Conservation (phyloP, 2,797 vertebrate species). For the Poecilia wingei region DNA sequence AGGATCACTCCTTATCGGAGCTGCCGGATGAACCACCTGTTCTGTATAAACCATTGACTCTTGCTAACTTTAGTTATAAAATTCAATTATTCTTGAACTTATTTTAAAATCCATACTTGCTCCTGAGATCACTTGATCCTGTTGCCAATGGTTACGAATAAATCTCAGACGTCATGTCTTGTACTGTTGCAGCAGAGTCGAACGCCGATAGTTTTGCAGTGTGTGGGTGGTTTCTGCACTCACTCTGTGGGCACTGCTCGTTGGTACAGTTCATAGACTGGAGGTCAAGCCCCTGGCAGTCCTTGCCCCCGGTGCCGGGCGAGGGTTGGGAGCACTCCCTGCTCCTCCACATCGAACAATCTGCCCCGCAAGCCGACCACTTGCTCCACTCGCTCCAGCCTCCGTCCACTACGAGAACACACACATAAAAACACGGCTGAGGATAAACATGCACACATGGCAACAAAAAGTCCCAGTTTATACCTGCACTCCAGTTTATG, state of each 20-base stretch:
- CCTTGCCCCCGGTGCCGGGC: slow-evolving; percentile 92
- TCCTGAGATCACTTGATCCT: neutral
- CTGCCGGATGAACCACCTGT: slow-evolving; percentile 31
- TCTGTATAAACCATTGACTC: slow-evolving; percentile 24
- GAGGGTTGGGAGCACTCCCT: slow-evolving; percentile 93
- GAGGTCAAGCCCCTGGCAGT: slow-evolving; percentile 90
- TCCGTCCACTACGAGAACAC: slow-evolving; percentile 87
- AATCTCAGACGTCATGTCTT: slow-evolving; percentile 5
- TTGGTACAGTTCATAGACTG: slow-evolving; percentile 97
- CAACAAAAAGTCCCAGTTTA: slow-evolving; percentile 13
- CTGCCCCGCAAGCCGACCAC: slow-evolving; percentile 91
- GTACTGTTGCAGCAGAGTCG: slow-evolving; percentile 6
- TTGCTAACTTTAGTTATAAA: slow-evolving; percentile 24
- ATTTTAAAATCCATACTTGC: slow-evolving; percentile 3
- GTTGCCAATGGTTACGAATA: slow-evolving; percentile 1
- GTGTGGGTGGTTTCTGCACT: slow-evolving; percentile 73
- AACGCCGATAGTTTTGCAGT: slow-evolving; percentile 8
- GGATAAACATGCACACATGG: slow-evolving; percentile 10
- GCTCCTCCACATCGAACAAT: slow-evolving; percentile 95
- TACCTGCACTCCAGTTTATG: slow-evolving; percentile 24
- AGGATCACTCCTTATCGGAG: neutral
- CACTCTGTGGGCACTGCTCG: slow-evolving; percentile 94
- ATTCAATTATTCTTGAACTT: slow-evolving; percentile 10
- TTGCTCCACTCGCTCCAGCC: slow-evolving; percentile 97
- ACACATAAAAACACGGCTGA: slow-evolving; percentile 14